Percentiles rank a stretch among this genome's conserved stretches.
Evolutionary conservation across 2,797 vertebrate genomes (phyloP).

Genomic region (Cheirogaleus major): DNA sequence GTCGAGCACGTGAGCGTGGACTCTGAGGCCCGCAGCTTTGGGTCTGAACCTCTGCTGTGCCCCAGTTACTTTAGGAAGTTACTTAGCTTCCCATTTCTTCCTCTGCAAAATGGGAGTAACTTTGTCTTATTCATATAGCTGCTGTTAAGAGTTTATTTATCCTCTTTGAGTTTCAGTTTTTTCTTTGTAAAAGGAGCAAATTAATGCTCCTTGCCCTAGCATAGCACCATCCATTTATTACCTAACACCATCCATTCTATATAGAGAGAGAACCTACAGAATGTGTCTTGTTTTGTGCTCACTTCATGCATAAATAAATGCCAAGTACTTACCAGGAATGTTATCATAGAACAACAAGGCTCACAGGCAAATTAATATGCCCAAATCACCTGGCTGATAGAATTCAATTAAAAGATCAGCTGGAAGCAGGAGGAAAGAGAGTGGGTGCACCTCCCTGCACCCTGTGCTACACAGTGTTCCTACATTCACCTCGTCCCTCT

Average conservation of each 20-base stretch:
- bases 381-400: not conserved
- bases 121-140: not conserved
- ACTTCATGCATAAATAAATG: not conserved
- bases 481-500: not conserved
- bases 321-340: not conserved
- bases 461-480: not conserved
- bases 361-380: not conserved
- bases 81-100: not conserved
- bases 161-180: not conserved
- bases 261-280: not conserved
- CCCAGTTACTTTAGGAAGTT: not conserved
- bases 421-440: not conserved
- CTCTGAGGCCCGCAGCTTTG: not conserved
- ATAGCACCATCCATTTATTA: not conserved
- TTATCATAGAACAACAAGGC: not conserved
- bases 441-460: not conserved
- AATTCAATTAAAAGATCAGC: not conserved
- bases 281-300: not conserved
- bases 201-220: not conserved
- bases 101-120: not conserved
- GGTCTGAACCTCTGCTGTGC: not conserved
- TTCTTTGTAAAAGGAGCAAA: not conserved
- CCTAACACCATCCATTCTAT: not conserved
- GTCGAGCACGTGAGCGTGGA: accelerated
- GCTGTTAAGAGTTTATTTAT: not conserved